Conservation (phyloP, 2,888 invertebrate genomes). For the Epirrhoe tristata region DNA sequence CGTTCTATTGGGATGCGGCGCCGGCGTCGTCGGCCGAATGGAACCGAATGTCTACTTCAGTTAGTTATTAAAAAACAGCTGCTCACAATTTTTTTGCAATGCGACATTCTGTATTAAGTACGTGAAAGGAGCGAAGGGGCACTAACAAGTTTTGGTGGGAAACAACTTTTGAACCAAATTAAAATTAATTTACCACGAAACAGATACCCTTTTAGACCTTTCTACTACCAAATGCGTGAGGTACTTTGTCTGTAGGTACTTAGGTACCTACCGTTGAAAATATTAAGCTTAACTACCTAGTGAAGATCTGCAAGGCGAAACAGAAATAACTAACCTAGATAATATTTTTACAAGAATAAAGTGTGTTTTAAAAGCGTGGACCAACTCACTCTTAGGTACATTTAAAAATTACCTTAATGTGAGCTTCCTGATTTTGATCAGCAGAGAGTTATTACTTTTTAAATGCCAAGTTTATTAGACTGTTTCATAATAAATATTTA, state of each 20-base stretch:
- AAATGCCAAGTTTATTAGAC: conserved; percentile 1
- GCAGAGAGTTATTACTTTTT: not conserved
- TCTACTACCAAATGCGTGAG: too few relatives aligned
- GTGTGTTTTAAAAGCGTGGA: not conserved
- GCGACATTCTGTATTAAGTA: not conserved
- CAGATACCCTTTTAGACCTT: too few relatives aligned
- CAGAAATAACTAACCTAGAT: too few relatives aligned
- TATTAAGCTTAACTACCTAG: not conserved
- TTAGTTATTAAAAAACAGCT: not conserved
- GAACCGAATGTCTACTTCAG: not conserved
- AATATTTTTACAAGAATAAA: too few relatives aligned
- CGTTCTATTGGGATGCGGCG: not conserved
- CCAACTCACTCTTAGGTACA: not conserved
- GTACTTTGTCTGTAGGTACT: too few relatives aligned
- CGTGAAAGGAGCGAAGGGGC: not conserved
- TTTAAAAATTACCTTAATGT: not conserved
- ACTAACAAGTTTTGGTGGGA: not conserved
- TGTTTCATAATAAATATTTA: not conserved
- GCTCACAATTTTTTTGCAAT: not conserved
- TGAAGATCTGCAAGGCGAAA: too few relatives aligned
- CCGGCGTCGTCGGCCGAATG: not conserved
- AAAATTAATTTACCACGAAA: not conserved
- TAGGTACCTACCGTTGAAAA: too few relatives aligned
- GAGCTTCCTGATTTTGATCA: not conserved
- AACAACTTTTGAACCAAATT: not conserved